These are phyloP conservation scores for Battus philenor DNA, from an alignment of 1,140 invertebrate species.

Conservation along the genomic window DNA sequence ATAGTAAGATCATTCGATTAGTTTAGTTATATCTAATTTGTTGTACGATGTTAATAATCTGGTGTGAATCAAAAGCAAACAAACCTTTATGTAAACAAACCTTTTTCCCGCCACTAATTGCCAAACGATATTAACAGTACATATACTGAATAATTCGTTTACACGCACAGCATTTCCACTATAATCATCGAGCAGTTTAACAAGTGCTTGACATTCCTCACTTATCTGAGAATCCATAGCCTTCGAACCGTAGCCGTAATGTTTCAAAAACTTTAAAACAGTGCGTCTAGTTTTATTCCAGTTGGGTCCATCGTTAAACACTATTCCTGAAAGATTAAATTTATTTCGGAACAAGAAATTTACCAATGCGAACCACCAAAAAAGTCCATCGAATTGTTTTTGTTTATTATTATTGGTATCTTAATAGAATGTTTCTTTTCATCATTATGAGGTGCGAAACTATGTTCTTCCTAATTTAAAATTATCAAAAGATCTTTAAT, in stretches of 20 bases:
- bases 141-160: slow-evolving; percentile 77
- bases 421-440: too few species aligned
- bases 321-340: slow-evolving; percentile 78
- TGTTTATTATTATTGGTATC: too few species aligned
- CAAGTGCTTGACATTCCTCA: slow-evolving; percentile 77
- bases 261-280: slow-evolving; percentile 77
- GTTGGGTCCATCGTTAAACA: slow-evolving; percentile 79
- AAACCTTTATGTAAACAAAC: slow-evolving; percentile 24
- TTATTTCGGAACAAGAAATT: too few species aligned
- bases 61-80: too few species aligned
- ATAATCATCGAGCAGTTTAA: slow-evolving; percentile 45
- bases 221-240: slow-evolving; percentile 77
- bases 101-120: slow-evolving; percentile 81
- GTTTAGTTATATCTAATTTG: too few species aligned
- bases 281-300: slow-evolving; percentile 80
- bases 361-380: too few species aligned
- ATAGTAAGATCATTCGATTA: too few species aligned
- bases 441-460: too few species aligned
- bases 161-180: slow-evolving; percentile 56
- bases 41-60: too few species aligned
- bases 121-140: slow-evolving; percentile 85
- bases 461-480: too few species aligned
- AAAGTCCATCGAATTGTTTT: too few species aligned
- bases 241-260: slow-evolving; percentile 79
- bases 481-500: too few species aligned